Evolutionary conservation across 1,140 invertebrate genomes (phyloP).

Genomic region (Penaeus japonicus): DNA sequence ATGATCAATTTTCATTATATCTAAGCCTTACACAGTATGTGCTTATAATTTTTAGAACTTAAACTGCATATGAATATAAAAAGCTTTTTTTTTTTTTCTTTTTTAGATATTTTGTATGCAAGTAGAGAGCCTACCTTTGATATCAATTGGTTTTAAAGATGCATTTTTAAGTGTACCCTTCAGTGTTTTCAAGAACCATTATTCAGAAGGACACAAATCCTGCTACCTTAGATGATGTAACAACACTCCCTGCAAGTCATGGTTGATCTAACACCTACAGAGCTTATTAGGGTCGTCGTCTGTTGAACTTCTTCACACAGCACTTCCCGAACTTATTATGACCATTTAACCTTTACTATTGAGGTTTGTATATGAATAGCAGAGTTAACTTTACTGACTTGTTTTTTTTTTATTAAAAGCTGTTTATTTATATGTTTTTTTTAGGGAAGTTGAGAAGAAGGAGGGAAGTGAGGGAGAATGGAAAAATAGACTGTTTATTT

Average conservation of each 20-base stretch:
- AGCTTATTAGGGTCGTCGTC: slow-evolving; percentile 40
- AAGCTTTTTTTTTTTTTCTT: too few relatives aligned
- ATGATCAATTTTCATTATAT: too few relatives aligned
- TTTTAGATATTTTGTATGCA: too few relatives aligned
- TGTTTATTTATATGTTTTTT: too few relatives aligned
- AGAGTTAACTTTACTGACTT: too few relatives aligned
- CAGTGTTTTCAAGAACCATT: slow-evolving; percentile 39
- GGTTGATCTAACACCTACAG: slow-evolving; percentile 37
- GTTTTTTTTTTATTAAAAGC: too few relatives aligned
- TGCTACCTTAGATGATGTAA: slow-evolving; percentile 57
- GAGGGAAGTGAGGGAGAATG: too few relatives aligned
- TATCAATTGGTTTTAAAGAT: not conserved
- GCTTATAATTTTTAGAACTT: too few relatives aligned
- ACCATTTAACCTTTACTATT: slow-evolving; percentile 45
- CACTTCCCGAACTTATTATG: slow-evolving; percentile 50
- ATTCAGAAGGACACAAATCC: slow-evolving; percentile 56
- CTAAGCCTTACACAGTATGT: too few relatives aligned
- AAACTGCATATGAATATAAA: too few relatives aligned
- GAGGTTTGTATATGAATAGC: slow-evolving; percentile 39
- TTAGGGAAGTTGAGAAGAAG: too few relatives aligned
- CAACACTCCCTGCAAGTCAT: slow-evolving; percentile 53
- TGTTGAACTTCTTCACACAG: slow-evolving; percentile 49
- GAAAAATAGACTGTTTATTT: not conserved
- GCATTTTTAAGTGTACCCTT: not conserved
- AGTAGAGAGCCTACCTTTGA: too few relatives aligned